These are phyloP conservation scores for Malurus leucopterus DNA, from an alignment of 2,797 vertebrate genomes.

Conservation along the genomic window DNA sequence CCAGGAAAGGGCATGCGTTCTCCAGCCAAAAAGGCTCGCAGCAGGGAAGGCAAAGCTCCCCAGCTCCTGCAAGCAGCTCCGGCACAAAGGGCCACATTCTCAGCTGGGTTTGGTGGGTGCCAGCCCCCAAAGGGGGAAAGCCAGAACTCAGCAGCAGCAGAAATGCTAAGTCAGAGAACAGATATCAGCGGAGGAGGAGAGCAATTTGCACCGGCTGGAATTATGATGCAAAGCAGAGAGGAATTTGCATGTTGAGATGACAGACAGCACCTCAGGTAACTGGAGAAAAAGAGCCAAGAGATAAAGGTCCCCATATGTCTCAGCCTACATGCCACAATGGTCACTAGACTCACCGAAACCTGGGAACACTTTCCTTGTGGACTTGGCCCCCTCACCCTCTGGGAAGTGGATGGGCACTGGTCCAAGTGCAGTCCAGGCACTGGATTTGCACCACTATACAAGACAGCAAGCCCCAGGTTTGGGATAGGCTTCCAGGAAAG, in stretches of 20 bases:
- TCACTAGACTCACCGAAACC: neutral
- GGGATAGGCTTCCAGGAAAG: neutral
- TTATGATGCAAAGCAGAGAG: neutral
- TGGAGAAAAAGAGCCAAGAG: neutral
- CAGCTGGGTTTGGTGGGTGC: constrained; percentile 37
- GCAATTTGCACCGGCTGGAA: neutral
- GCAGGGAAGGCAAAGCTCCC: constrained; percentile 51
- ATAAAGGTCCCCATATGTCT: neutral
- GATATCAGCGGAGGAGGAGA: neutral
- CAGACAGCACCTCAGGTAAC: constrained; percentile 11
- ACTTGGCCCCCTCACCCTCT: neutral
- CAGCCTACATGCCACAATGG: neutral
- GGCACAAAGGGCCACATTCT: constrained; percentile 44
- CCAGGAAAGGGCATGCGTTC: constrained; percentile 38
- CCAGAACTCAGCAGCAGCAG: neutral
- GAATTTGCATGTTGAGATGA: constrained; percentile 16
- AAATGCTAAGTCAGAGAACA: constrained; percentile 42
- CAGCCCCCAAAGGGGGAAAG: constrained; percentile 31
- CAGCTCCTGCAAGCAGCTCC: constrained; percentile 15
- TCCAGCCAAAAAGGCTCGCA: constrained; percentile 46
- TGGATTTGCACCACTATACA: neutral
- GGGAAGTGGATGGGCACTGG: neutral
- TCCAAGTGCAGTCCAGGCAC: neutral
- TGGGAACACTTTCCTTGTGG: neutral
- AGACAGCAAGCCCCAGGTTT: neutral